Evolutionary conservation across 2,113 vertebrate genomes (phyloP).

Genomic region (Corythoichthys haematopterus): DNA sequence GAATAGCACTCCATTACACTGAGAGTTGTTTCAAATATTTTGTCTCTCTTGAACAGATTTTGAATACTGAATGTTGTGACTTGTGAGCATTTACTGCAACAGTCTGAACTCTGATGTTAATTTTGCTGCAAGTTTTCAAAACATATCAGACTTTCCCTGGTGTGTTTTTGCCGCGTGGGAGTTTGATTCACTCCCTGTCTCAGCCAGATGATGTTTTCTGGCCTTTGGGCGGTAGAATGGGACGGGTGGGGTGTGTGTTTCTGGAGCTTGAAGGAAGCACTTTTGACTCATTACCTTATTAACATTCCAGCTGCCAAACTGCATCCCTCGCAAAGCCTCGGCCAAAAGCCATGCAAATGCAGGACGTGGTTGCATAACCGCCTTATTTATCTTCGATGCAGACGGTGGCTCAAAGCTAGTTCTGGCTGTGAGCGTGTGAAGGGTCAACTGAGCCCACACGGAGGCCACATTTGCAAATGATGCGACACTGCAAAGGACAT

Average conservation of each 20-base stretch:
- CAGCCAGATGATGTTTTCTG: background rate
- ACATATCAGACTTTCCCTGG: conserved; percentile 7
- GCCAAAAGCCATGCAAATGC: background rate
- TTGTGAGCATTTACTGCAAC: background rate
- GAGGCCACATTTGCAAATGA: background rate
- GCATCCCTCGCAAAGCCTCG: conserved; percentile 7
- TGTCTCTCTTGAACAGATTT: background rate
- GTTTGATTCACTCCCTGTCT: background rate
- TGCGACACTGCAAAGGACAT: background rate
- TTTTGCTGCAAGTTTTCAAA: background rate
- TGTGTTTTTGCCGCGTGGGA: conserved; percentile 2
- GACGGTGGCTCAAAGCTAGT: conserved; percentile 6
- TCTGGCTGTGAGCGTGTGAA: background rate
- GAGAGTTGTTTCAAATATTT: background rate
- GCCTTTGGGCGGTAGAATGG: background rate
- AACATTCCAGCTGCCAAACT: conserved; percentile 46
- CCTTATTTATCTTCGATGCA: background rate
- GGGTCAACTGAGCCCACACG: background rate
- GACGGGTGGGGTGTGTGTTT: conserved; percentile 16
- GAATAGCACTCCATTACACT: background rate
- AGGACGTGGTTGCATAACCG: conserved; percentile 5
- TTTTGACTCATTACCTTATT: conserved; percentile 28
- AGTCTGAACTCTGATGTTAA: background rate
- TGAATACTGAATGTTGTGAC: background rate
- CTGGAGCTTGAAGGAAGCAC: conserved; percentile 18